Conservation (phyloP, 92 coral and sea anemone genomes). For the Pocillopora grandis region DNA sequence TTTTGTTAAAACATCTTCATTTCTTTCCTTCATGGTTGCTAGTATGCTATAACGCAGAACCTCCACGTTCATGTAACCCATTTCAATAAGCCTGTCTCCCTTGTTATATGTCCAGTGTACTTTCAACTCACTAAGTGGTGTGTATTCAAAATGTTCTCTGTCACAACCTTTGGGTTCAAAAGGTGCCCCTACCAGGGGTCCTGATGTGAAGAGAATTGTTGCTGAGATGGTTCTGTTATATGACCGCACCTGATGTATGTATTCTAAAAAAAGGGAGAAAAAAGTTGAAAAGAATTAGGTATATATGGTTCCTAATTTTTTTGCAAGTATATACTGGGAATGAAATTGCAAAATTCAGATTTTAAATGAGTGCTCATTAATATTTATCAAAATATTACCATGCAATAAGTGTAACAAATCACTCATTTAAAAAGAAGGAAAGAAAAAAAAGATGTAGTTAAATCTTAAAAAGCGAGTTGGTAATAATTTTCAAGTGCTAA, state of each 20-base stretch:
- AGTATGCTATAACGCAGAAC: constrained; percentile 66
- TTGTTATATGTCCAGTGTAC: constrained; percentile 99
- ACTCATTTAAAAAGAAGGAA: too few relatives aligned
- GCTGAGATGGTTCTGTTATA: constrained; percentile 88
- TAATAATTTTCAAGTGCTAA: too few relatives aligned
- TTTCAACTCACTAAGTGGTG: constrained; percentile 78
- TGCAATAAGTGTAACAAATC: too few relatives aligned
- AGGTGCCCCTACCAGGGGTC: constrained; percentile 43
- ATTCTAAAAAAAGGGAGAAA: constrained; percentile 62
- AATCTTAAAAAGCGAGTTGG: too few relatives aligned
- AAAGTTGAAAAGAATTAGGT: neutral
- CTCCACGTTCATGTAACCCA: constrained; percentile 96
- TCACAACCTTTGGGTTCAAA: constrained; percentile 79
- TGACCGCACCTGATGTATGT: constrained; percentile 96
- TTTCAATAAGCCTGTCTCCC: constrained; percentile 88
- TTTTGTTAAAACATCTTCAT: constrained; percentile 56
- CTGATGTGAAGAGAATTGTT: constrained; percentile 93
- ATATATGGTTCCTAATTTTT: neutral
- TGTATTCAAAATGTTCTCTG: constrained; percentile 55
- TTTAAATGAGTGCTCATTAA: too few relatives aligned
- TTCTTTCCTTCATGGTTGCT: constrained; percentile 27
- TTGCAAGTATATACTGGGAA: neutral
- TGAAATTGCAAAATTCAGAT: too few relatives aligned
- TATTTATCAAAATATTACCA: too few relatives aligned
- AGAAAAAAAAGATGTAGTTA: too few relatives aligned